Evolutionary conservation across 2,113 vertebrate genomes (phyloP).

Genomic region (Esox niger): DNA sequence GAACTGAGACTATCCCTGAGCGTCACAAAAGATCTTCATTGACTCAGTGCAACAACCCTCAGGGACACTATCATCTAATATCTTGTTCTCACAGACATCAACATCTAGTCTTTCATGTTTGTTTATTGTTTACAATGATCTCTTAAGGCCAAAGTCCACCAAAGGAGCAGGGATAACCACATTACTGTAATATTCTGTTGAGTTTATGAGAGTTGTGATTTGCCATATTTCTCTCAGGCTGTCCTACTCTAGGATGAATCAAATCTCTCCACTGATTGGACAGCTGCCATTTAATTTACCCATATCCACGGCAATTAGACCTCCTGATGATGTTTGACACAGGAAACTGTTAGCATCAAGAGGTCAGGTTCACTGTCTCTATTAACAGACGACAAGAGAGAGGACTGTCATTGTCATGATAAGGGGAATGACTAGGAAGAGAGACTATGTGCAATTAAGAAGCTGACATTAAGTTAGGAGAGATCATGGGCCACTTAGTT

Average conservation of each 20-base stretch:
- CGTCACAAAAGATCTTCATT: not conserved
- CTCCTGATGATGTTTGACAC: not conserved
- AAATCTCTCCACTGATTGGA: not conserved
- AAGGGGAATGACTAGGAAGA: too few species aligned
- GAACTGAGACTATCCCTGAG: conserved; percentile 20
- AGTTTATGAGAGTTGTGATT: too few species aligned
- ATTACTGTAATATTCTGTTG: too few species aligned
- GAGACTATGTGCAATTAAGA: too few species aligned
- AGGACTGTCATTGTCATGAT: too few species aligned
- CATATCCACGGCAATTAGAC: not conserved
- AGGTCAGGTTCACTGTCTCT: not conserved
- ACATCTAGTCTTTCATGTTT: not conserved
- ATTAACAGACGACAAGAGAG: too few species aligned
- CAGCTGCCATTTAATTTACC: not conserved
- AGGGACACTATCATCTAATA: not conserved
- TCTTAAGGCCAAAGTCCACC: too few species aligned
- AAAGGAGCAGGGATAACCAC: too few species aligned
- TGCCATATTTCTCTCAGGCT: not conserved
- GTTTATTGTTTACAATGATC: too few species aligned
- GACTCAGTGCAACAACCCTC: not conserved
- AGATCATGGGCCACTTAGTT: too few species aligned
- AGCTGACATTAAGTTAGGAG: too few species aligned
- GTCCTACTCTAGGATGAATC: not conserved
- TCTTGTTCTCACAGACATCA: not conserved
- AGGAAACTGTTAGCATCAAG: too few species aligned